These are phyloP conservation scores for Setophaga coronata DNA, from an alignment of 2,113 vertebrate species.

Conservation along the genomic window DNA sequence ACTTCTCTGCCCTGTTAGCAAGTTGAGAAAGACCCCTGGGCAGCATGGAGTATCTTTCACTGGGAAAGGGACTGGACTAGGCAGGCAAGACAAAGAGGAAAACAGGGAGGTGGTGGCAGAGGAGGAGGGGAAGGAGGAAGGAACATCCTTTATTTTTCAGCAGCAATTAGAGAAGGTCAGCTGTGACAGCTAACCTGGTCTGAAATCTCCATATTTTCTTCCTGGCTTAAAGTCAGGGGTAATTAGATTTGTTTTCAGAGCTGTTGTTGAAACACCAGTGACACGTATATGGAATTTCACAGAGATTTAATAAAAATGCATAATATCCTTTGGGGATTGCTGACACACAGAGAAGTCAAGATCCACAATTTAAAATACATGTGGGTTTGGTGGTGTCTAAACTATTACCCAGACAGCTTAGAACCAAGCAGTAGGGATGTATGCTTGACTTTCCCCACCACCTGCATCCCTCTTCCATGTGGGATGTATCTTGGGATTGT, in stretches of 20 bases:
- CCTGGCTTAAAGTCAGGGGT: neutral
- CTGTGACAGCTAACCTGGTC: neutral
- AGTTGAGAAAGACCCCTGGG: neutral
- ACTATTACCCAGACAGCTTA: neutral
- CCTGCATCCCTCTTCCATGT: neutral
- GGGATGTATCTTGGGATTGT: neutral
- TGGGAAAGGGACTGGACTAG: neutral
- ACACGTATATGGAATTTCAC: neutral
- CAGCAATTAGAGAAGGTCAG: neutral
- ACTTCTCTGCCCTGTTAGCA: neutral
- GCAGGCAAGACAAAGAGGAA: neutral
- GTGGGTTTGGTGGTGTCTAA: neutral
- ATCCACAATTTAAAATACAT: neutral
- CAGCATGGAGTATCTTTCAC: fast-evolving
- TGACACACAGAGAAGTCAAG: neutral
- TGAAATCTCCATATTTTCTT: neutral
- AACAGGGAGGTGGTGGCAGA: neutral
- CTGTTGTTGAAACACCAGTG: neutral
- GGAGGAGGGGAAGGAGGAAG: neutral
- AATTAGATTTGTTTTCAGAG: neutral
- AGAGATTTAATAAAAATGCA: neutral
- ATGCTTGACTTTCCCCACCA: neutral
- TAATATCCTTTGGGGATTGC: neutral
- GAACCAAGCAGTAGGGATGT: neutral
- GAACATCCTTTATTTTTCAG: neutral